These are phyloP conservation scores for Drosophila obscura DNA, from an alignment of 1,140 invertebrate species.

Conservation along the genomic window DNA sequence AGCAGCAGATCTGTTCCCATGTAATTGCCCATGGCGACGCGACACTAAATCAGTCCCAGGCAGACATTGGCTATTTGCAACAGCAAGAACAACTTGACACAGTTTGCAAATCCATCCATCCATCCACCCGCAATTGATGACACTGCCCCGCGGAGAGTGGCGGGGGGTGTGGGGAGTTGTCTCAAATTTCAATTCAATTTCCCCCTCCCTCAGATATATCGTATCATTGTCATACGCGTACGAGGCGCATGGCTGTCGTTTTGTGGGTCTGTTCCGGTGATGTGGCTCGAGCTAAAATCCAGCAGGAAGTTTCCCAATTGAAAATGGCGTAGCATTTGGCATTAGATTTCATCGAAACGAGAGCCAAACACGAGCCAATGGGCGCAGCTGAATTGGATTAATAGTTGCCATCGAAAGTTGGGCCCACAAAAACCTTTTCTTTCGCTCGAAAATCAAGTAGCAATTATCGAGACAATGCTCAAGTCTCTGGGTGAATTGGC, in stretches of 20 bases:
- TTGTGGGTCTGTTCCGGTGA: constrained; percentile 32
- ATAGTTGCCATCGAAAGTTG: not conserved
- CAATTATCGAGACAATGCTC: constrained; percentile 38
- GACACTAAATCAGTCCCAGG: constrained; percentile 78
- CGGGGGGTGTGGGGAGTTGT: not conserved
- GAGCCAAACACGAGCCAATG: constrained; percentile 60
- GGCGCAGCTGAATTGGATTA: not conserved
- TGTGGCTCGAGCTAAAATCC: constrained; percentile 57
- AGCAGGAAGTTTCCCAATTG: constrained; percentile 72
- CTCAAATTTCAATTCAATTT: constrained; percentile 64
- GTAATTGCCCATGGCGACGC: constrained; percentile 70
- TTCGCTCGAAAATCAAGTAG: constrained; percentile 56
- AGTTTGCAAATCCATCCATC: constrained; percentile 59
- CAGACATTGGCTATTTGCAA: constrained; percentile 72
- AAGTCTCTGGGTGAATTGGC: constrained; percentile 50
- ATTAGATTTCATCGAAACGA: constrained; percentile 55
- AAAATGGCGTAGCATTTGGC: constrained; percentile 72
- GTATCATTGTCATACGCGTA: constrained; percentile 27
- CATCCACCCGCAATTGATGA: constrained; percentile 22
- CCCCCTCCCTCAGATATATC: constrained; percentile 1
- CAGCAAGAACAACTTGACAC: constrained; percentile 68
- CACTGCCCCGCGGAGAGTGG: not conserved
- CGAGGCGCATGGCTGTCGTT: not conserved
- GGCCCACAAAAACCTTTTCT: not conserved
- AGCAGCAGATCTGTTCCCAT: constrained; percentile 43